A percentile compares a stretch with the other conserved stretches of the same genome.
These are phyloP conservation scores for Gastrophysa polygoni DNA, from an alignment of 2,888 invertebrate genomes.

Conservation along the genomic window DNA sequence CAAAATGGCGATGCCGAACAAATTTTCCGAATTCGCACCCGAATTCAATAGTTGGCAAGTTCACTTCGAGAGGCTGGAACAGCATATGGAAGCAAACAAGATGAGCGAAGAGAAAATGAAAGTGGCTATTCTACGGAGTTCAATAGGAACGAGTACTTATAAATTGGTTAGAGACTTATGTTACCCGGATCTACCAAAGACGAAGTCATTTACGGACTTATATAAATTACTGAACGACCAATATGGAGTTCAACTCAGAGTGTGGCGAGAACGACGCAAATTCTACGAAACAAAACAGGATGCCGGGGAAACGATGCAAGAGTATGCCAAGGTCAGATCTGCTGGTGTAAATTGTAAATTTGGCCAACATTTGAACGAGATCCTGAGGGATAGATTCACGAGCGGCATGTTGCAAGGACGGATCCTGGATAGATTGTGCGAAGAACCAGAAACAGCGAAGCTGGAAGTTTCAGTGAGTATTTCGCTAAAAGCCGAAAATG, in stretches of 20 bases:
- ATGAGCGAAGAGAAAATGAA: not conserved
- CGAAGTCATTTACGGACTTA: not conserved
- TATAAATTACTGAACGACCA: not conserved
- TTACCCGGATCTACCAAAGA: not conserved
- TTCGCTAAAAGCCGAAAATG: not conserved
- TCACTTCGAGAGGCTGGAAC: too few species aligned
- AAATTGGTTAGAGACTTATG: constrained; percentile 2
- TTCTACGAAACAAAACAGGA: not conserved
- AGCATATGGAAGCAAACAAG: too few species aligned
- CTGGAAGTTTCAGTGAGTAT: not conserved
- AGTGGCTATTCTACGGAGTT: not conserved
- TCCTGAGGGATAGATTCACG: not conserved
- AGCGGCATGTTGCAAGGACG: not conserved
- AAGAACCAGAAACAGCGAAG: not conserved
- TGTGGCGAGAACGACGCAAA: not conserved
- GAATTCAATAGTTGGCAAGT: not conserved
- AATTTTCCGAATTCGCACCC: not conserved
- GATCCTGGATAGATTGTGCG: not conserved
- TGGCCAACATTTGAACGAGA: not conserved
- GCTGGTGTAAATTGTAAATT: not conserved
- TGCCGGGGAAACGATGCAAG: not conserved
- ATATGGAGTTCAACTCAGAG: constrained; percentile 1
- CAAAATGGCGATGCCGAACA: not conserved
- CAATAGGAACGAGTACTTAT: not conserved
- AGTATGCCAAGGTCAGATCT: not conserved